Conservation (phyloP, 2,797 vertebrate genomes). For the Allobates femoralis region DNA sequence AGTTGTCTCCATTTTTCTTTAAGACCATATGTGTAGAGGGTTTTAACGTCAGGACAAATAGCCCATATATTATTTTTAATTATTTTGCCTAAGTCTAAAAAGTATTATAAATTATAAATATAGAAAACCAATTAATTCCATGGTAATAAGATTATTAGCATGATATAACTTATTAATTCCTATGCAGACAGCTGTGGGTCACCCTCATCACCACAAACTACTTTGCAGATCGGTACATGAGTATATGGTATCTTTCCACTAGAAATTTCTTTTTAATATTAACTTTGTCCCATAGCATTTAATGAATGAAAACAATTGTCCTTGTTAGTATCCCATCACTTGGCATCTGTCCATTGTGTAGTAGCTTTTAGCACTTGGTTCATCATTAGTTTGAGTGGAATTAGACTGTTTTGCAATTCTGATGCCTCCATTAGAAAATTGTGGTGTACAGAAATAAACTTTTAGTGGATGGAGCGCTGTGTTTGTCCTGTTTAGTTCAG, state of each 20-base stretch:
- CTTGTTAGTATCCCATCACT: slow-evolving; percentile 65
- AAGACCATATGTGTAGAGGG: not conserved
- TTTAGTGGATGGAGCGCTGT: slow-evolving; percentile 67
- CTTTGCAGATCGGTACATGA: not conserved
- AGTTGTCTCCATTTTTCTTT: not conserved
- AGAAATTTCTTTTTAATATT: not conserved
- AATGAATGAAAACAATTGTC: slow-evolving; percentile 60
- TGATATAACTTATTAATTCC: not conserved
- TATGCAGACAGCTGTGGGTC: not conserved
- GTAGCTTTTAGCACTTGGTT: slow-evolving; percentile 69
- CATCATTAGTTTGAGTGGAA: slow-evolving; percentile 70
- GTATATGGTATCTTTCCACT: not conserved
- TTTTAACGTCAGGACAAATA: not conserved
- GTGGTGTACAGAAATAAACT: slow-evolving; percentile 71
- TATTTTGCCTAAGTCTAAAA: not conserved
- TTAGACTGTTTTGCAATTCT: slow-evolving; percentile 72
- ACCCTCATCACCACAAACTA: not conserved
- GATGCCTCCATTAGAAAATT: slow-evolving; percentile 74
- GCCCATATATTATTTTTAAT: not conserved
- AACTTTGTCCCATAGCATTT: slow-evolving; percentile 31
- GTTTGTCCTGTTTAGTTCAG: slow-evolving; percentile 70
- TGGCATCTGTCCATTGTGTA: slow-evolving; percentile 67
- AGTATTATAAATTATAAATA: not conserved
- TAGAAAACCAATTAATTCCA: not conserved
- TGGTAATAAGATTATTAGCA: not conserved